These are phyloP conservation scores for Watsonalla binaria DNA, from an alignment of 2,888 invertebrate species.

Conservation along the genomic window DNA sequence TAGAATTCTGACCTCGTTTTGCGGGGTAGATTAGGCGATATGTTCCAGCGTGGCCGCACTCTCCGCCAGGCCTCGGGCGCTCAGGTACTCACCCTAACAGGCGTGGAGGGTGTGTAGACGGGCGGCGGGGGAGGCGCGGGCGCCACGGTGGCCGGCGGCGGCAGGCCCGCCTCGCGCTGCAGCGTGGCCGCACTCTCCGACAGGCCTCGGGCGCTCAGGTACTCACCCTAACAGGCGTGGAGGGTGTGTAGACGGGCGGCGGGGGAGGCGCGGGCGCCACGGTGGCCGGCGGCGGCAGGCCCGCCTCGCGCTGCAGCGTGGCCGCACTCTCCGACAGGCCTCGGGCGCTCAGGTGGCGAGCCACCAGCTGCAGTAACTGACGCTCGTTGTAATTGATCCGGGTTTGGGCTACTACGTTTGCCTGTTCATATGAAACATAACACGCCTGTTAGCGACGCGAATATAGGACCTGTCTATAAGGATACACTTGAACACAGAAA, in stretches of 20 bases:
- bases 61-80: conserved; percentile 84
- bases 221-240: conserved; percentile 77
- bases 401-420: conserved; percentile 97
- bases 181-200: conserved; percentile 84
- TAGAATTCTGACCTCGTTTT: too few relatives aligned
- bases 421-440: conserved; percentile 56
- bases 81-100: conserved; percentile 82
- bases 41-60: conserved; percentile 85
- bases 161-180: conserved; percentile 87
- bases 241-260: conserved; percentile 76
- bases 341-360: conserved; percentile 89
- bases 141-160: conserved; percentile 60
- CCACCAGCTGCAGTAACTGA: conserved; percentile 94
- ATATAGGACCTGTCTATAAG: too few relatives aligned
- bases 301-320: conserved; percentile 87
- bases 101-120: conserved; percentile 75
- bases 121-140: conserved; percentile 66
- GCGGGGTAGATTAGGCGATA: too few relatives aligned
- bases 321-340: conserved; percentile 87
- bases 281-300: conserved; percentile 76
- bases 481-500: too few relatives aligned
- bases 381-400: conserved; percentile 96
- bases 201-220: conserved; percentile 88
- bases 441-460: too few relatives aligned
- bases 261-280: conserved; percentile 47